These are phyloP conservation scores for Gryllus longicercus DNA, from an alignment of 2,888 invertebrate species.

Conservation along the genomic window DNA sequence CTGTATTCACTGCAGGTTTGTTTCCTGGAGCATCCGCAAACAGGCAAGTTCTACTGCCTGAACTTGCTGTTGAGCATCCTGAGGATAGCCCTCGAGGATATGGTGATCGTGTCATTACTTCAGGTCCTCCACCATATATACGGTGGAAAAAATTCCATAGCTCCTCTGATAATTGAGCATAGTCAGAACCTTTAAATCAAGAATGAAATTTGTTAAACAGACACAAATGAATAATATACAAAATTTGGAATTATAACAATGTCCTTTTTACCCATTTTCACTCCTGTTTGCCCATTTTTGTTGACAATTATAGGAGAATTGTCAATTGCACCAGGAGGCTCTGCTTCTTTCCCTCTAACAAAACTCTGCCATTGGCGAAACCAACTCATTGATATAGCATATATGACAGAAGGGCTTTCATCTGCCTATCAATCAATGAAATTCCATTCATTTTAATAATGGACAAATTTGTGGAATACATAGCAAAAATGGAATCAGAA, in stretches of 20 bases:
- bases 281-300: conserved; percentile 50
- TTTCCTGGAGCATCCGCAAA: conserved; percentile 12
- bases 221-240: conserved; percentile 20
- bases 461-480: not conserved
- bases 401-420: conserved; percentile 65
- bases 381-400: conserved; percentile 83
- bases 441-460: not conserved
- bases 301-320: conserved; percentile 67
- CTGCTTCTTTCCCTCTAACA: conserved; percentile 68
- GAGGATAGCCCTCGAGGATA: conserved; percentile 22
- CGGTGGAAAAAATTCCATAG: conserved; percentile 82
- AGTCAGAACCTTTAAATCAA: conserved; percentile 52
- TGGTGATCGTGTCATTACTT: conserved; percentile 53
- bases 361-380: conserved; percentile 89
- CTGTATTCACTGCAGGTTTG: conserved; percentile 9
- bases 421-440: conserved; percentile 49
- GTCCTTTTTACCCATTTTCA: conserved; percentile 45
- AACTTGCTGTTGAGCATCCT: not conserved
- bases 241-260: not conserved
- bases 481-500: not conserved
- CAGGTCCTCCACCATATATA: conserved; percentile 89
- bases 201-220: conserved; percentile 28
- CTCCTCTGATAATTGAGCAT: conserved; percentile 77
- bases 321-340: conserved; percentile 83
- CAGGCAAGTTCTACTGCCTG: conserved; percentile 1